These are phyloP conservation scores for Anoura caudifer DNA, from an alignment of 2,113 vertebrate genomes.

Conservation along the genomic window DNA sequence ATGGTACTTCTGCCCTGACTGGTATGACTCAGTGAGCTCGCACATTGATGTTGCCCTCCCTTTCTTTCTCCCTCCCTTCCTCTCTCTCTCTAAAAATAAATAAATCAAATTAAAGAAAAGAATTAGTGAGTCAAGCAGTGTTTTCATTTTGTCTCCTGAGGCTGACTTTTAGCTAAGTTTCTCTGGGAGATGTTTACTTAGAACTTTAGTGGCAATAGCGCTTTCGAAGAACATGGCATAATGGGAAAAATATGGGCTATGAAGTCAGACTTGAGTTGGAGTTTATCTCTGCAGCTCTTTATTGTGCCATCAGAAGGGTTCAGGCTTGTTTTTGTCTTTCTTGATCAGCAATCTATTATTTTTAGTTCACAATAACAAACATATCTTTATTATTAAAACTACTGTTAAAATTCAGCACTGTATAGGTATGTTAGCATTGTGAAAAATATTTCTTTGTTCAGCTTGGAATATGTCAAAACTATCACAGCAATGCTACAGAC, in stretches of 20 bases:
- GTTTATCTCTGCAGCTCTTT: not conserved
- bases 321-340: not conserved
- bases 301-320: not conserved
- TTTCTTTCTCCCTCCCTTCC: not conserved
- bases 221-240: not conserved
- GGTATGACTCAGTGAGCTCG: not conserved
- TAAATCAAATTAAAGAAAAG: not conserved
- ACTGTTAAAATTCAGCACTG: not conserved
- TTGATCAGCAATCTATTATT: not conserved
- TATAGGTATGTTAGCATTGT: not conserved
- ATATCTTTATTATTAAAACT: conserved; percentile 13
- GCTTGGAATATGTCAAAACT: not conserved
- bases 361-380: not conserved
- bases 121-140: not conserved
- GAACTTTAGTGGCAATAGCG: not conserved
- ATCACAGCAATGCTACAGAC: not conserved
- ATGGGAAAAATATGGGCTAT: not conserved
- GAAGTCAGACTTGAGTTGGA: not conserved
- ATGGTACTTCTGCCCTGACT: not conserved
- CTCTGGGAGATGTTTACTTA: not conserved
- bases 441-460: not conserved
- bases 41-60: not conserved
- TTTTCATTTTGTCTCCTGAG: not conserved
- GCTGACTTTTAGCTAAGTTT: not conserved
- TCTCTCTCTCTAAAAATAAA: not conserved